A percentile compares a stretch with the other conserved stretches of the same genome.
Evolutionary conservation across 2,797 vertebrate genomes (phyloP).

Genomic region (Cyprinodon diabolis): DNA sequence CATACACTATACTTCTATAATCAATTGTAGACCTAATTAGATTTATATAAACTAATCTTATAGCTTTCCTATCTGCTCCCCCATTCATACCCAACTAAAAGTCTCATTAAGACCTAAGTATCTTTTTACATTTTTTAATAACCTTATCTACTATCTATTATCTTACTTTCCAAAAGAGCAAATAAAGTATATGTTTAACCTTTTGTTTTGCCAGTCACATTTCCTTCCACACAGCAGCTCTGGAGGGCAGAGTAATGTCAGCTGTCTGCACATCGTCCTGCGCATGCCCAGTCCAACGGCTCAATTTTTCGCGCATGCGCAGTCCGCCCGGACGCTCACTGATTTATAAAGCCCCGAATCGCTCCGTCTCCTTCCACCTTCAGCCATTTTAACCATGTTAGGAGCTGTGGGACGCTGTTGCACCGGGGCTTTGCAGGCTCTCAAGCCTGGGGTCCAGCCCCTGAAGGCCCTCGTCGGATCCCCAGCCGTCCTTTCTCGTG

Average conservation of each 20-base stretch:
- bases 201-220: slow-evolving; percentile 3
- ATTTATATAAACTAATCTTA: too few species aligned
- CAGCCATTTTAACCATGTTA: slow-evolving; percentile 85
- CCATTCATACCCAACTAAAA: too few species aligned
- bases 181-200: not conserved
- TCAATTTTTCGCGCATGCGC: slow-evolving; percentile 67
- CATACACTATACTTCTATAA: too few species aligned
- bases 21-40: too few species aligned
- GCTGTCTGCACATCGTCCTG: not conserved
- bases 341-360: slow-evolving; percentile 71
- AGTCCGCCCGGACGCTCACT: slow-evolving; percentile 9
- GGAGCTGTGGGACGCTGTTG: slow-evolving; percentile 84
- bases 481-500: slow-evolving; percentile 81
- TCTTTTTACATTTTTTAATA: too few species aligned
- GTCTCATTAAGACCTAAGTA: too few species aligned
- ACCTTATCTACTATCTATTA: too few species aligned
- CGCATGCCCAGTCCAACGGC: slow-evolving; percentile 48
- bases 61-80: too few species aligned
- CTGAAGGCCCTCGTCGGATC: slow-evolving; percentile 79
- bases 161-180: not conserved
- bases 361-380: slow-evolving; percentile 81
- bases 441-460: slow-evolving; percentile 79
- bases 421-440: slow-evolving; percentile 79
- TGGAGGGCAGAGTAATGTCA: slow-evolving; percentile 61
- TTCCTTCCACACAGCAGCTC: not conserved